Evolutionary conservation across 2,888 invertebrate genomes (phyloP).

Genomic region (Tridacna crocea): DNA sequence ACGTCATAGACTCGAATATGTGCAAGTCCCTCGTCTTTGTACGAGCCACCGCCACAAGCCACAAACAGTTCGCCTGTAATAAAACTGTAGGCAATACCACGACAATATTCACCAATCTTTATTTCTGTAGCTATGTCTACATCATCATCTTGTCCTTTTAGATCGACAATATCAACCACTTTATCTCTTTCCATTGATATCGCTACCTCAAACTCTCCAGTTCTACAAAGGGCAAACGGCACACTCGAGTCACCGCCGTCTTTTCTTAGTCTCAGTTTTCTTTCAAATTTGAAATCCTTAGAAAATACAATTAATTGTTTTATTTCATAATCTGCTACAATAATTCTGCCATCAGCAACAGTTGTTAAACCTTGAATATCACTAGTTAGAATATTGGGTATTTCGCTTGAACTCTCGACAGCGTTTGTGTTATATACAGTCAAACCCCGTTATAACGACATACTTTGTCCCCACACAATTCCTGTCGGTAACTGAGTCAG

Average conservation of each 20-base stretch:
- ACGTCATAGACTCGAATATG: conserved; percentile 31
- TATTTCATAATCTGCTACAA: conserved; percentile 39
- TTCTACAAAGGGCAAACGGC: conserved; percentile 38
- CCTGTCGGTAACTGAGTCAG: no score
- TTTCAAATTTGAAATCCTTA: not conserved
- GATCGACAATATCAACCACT: conserved; percentile 19
- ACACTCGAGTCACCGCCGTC: not conserved
- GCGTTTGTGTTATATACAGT: not conserved
- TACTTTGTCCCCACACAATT: no score
- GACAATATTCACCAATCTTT: conserved; percentile 37
- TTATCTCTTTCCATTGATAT: conserved; percentile 35
- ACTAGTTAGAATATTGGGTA: not conserved
- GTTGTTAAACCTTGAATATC: conserved; percentile 2
- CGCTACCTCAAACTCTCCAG: conserved; percentile 18
- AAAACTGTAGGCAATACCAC: conserved; percentile 35
- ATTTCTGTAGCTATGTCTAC: not conserved
- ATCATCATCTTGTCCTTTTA: not conserved
- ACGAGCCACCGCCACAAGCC: conserved; percentile 44
- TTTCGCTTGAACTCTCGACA: not conserved
- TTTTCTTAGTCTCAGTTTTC: not conserved
- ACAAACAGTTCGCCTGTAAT: conserved; percentile 39
- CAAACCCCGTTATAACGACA: no score
- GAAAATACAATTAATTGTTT: conserved; percentile 15
- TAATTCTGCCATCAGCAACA: conserved; percentile 25
- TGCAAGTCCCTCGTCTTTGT: conserved; percentile 39